These are phyloP conservation scores for Nylanderia fulva DNA, from an alignment of 1,140 invertebrate genomes.

Conservation along the genomic window DNA sequence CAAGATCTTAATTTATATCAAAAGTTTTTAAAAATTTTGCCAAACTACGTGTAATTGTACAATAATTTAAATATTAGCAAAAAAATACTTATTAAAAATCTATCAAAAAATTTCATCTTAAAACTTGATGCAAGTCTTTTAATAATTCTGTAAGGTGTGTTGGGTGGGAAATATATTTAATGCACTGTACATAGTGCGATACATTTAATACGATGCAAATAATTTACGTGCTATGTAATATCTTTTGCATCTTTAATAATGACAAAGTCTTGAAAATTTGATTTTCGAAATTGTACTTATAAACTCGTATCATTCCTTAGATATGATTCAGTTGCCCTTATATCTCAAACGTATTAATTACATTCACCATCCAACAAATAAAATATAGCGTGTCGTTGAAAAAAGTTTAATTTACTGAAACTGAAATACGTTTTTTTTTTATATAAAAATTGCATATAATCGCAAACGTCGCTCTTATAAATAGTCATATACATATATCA, in stretches of 20 bases:
- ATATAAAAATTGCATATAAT: constrained; percentile 45
- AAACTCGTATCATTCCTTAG: constrained; percentile 20
- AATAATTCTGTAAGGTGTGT: background rate
- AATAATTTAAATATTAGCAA: background rate
- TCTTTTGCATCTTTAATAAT: constrained; percentile 9
- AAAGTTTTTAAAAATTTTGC: background rate
- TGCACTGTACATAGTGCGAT: background rate
- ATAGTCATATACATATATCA: constrained; percentile 25
- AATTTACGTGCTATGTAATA: background rate
- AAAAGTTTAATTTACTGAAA: constrained; percentile 45
- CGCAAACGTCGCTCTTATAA: constrained; percentile 47
- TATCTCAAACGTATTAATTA: constrained; percentile 9
- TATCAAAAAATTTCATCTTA: background rate
- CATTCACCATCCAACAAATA: constrained; percentile 24
- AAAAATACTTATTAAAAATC: background rate
- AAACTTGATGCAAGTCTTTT: constrained; percentile 31
- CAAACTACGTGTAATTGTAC: background rate
- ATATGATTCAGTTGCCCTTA: constrained; percentile 10
- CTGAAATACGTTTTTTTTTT: constrained; percentile 15
- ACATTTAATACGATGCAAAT: background rate
- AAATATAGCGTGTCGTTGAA: constrained; percentile 17
- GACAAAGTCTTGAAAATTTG: constrained; percentile 18
- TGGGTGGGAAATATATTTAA: constrained; percentile 47
- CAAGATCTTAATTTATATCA: background rate
- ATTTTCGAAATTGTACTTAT: constrained; percentile 50